These are phyloP conservation scores for Acronicta leporina DNA, from an alignment of 2,888 invertebrate genomes.

Conservation along the genomic window DNA sequence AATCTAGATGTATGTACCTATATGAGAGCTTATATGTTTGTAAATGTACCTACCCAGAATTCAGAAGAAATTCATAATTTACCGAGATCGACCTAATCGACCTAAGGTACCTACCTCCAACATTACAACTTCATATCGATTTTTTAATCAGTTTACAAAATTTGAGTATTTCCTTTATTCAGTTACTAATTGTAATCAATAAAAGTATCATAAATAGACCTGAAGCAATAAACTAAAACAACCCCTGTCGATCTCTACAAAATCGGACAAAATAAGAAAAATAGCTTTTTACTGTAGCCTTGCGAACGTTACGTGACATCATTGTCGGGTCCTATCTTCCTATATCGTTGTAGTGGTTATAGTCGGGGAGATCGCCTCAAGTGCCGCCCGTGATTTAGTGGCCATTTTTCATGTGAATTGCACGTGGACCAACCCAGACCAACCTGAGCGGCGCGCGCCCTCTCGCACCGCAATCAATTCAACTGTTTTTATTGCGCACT, in stretches of 20 bases:
- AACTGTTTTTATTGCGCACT: conserved; percentile 71
- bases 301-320: conserved; percentile 57
- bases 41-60: too few species aligned
- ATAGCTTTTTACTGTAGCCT: conserved; percentile 32
- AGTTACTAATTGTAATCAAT: background rate
- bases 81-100: too few species aligned
- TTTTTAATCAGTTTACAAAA: too few species aligned
- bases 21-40: too few species aligned
- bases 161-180: background rate
- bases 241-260: conserved; percentile 11
- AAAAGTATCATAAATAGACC: background rate
- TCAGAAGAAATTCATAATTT: too few species aligned
- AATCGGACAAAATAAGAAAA: conserved; percentile 38
- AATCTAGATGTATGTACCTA: too few species aligned
- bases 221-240: conserved; percentile 10
- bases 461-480: conserved; percentile 74
- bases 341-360: conserved; percentile 55
- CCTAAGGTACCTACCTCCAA: too few species aligned
- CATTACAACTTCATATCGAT: too few species aligned
- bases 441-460: conserved; percentile 57
- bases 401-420: conserved; percentile 76
- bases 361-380: conserved; percentile 67
- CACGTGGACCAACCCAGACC: conserved; percentile 64
- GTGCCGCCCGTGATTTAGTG: conserved; percentile 73
- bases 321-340: conserved; percentile 53